A percentile compares a stretch with the other conserved stretches of the same genome.
phyloP scores from a whole-genome alignment of 2,888 invertebrate species.

The Germaria angustata region DNA sequence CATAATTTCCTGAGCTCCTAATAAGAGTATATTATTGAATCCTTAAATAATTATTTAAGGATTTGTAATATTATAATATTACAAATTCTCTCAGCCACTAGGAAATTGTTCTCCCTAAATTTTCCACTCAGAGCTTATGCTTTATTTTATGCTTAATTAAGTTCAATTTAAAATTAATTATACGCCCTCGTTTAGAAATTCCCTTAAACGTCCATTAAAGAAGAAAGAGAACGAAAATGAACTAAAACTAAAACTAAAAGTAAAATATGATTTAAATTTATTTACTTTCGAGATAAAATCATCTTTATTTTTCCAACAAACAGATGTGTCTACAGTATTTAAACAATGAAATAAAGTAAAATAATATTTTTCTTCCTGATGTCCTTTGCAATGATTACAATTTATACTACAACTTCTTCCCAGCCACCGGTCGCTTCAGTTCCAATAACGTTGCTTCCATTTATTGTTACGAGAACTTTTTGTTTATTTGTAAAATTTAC shows the following conservation, averaged over 20 bases:
- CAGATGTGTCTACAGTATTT: slow-evolving; percentile 61
- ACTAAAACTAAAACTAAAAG: slow-evolving; percentile 1
- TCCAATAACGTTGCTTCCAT: background rate
- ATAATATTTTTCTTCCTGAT: slow-evolving; percentile 51
- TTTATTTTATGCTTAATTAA: background rate
- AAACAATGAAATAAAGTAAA: slow-evolving; percentile 52
- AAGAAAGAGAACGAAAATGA: background rate
- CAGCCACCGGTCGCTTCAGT: background rate
- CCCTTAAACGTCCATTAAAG: no score
- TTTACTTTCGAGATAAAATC: slow-evolving; percentile 64
- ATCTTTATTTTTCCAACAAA: slow-evolving; percentile 48
- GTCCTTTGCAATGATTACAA: slow-evolving; percentile 57
- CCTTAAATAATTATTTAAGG: no score
- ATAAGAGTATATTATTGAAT: no score
- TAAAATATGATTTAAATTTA: slow-evolving; percentile 58
- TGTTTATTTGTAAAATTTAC: slow-evolving; percentile 54
- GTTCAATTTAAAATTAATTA: background rate
- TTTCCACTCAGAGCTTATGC: background rate
- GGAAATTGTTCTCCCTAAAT: no score
- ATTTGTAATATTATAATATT: no score
- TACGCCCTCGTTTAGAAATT: background rate
- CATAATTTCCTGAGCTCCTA: no score
- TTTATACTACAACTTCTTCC: background rate
- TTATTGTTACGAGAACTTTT: slow-evolving; percentile 8
- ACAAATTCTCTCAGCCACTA: no score